Percentiles rank a stretch among this genome's conserved stretches.
phyloP scores from a whole-genome alignment of 2,888 invertebrate genomes.

The Cataglyphis cursor region DNA sequence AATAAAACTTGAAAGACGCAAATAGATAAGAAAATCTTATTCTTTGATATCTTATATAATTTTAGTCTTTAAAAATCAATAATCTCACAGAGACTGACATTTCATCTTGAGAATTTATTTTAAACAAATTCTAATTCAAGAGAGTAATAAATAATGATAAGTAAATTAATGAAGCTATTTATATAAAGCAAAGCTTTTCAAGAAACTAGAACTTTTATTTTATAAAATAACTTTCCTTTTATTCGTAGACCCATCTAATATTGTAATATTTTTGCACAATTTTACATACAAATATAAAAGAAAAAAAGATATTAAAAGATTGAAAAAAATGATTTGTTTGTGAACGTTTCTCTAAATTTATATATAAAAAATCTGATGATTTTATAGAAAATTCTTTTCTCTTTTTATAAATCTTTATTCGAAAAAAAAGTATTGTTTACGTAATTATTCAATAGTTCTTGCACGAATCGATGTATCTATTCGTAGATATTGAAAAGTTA shows the following conservation, averaged over 20 bases:
- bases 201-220: neutral
- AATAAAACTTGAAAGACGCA: constrained; percentile 17
- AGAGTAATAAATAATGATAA: neutral
- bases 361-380: neutral
- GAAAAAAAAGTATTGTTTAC: neutral
- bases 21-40: constrained; percentile 39
- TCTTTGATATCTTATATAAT: constrained; percentile 7
- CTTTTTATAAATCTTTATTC: neutral
- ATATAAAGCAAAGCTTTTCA: neutral
- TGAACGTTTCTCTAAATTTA: neutral
- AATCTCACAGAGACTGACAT: neutral
- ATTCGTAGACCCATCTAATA: neutral
- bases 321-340: neutral
- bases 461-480: neutral
- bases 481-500: neutral
- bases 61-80: neutral
- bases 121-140: neutral
- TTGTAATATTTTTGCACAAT: neutral
- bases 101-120: neutral
- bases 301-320: neutral
- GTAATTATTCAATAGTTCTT: neutral
- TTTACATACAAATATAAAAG: neutral
- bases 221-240: neutral
- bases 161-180: constrained; percentile 9
- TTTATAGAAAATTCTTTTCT: neutral